Evolutionary conservation across 1,140 invertebrate genomes (phyloP).

Genomic region (Leptinotarsa lineolata): DNA sequence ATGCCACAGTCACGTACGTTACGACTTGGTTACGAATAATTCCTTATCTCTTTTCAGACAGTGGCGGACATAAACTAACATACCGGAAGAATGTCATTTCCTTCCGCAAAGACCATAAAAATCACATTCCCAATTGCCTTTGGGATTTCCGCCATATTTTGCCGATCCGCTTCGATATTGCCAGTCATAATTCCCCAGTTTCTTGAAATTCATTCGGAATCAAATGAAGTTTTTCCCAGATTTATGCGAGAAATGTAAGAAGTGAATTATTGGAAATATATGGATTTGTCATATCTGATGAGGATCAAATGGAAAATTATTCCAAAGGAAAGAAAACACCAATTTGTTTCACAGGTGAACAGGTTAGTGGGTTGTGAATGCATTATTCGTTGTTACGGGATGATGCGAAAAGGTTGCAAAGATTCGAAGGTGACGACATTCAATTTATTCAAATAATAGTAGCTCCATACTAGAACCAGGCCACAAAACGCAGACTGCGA

Average conservation of each 20-base stretch:
- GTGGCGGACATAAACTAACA: not conserved
- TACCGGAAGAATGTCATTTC: not conserved
- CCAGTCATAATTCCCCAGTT: constrained; percentile 1
- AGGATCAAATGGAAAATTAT: too few relatives aligned
- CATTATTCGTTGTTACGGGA: too few relatives aligned
- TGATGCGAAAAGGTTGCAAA: too few relatives aligned
- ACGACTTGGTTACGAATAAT: not conserved
- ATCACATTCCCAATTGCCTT: constrained; percentile 27
- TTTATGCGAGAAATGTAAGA: constrained; percentile 8
- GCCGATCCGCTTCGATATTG: not conserved
- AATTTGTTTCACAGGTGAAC: too few relatives aligned
- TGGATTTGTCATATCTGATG: too few relatives aligned
- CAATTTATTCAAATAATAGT: too few relatives aligned
- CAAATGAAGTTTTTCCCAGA: not conserved
- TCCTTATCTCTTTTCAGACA: not conserved
- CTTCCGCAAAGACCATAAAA: constrained; percentile 22
- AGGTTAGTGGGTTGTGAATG: too few relatives aligned
- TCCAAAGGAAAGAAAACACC: too few relatives aligned
- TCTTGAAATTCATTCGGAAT: not conserved
- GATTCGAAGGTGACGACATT: too few relatives aligned
- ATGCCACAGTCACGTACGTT: not conserved
- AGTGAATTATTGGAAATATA: constrained; percentile 2
- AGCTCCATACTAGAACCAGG: too few relatives aligned
- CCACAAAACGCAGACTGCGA: too few relatives aligned
- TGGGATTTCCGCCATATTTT: constrained; percentile 21